Evolutionary conservation across 2,888 invertebrate species (phyloP).

Genomic region (Agrochola lota): DNA sequence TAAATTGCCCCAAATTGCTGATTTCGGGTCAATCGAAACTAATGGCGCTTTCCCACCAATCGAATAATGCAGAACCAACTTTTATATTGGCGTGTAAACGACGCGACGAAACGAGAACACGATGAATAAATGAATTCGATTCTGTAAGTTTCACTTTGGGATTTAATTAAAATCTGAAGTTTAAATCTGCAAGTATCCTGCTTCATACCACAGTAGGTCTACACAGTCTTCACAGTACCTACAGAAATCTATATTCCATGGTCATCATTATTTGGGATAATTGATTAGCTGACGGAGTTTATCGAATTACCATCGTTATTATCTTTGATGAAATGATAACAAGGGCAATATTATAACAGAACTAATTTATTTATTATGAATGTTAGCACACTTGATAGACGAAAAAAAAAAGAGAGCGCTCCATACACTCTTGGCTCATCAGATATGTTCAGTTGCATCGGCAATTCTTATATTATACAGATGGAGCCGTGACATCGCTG

Average conservation of each 20-base stretch:
- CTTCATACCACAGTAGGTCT: accelerated
- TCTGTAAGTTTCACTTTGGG: slow-evolving; percentile 25
- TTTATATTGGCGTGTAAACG: slow-evolving; percentile 45
- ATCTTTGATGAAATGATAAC: too few species aligned
- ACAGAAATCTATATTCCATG: not conserved
- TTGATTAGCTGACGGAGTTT: not conserved
- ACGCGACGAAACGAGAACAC: slow-evolving; percentile 24
- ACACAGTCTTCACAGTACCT: too few species aligned
- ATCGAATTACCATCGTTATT: not conserved
- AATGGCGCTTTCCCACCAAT: slow-evolving; percentile 48
- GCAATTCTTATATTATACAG: too few species aligned
- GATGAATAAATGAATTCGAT: slow-evolving; percentile 43
- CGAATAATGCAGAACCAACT: slow-evolving; percentile 29
- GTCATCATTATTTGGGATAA: not conserved
- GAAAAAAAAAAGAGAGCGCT: too few species aligned
- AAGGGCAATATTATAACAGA: too few species aligned
- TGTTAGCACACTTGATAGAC: too few species aligned
- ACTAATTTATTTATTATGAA: too few species aligned
- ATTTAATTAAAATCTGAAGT: not conserved
- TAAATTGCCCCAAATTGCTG: slow-evolving; percentile 46
- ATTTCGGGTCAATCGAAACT: slow-evolving; percentile 50
- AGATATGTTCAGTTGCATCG: too few species aligned
- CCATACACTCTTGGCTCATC: too few species aligned
- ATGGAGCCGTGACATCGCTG: too few species aligned
- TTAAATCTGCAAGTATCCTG: slow-evolving; percentile 9